Percentiles rank a stretch among this genome's conserved stretches.
phyloP scores from a whole-genome alignment of 2,797 vertebrate species.

The Squalus acanthias region DNA sequence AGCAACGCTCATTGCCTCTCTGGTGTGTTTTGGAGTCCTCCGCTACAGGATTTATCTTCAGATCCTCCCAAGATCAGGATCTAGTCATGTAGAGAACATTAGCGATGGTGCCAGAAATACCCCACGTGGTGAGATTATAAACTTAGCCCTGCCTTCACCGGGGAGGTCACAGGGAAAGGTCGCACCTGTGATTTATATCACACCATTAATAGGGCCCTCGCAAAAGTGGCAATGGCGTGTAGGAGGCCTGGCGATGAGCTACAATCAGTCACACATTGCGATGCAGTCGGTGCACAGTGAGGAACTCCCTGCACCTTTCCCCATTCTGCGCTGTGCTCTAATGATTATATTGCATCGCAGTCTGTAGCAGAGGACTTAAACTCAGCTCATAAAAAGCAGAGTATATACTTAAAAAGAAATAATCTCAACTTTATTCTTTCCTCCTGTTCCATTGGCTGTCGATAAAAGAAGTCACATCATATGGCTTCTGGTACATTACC shows the following conservation, averaged over 20 bases:
- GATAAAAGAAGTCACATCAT: not conserved
- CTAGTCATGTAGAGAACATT: too few relatives aligned
- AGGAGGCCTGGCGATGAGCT: not conserved
- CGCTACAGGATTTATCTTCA: not conserved
- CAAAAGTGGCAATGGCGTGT: not conserved
- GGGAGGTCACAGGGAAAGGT: not conserved
- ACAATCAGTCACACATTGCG: not conserved
- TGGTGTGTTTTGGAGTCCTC: not conserved
- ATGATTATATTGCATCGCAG: not conserved
- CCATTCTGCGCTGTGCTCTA: not conserved
- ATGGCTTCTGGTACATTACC: not conserved
- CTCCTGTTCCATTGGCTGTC: not conserved
- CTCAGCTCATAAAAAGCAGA: not conserved
- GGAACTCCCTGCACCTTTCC: not conserved
- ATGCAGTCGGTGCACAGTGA: not conserved
- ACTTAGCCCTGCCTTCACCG: not conserved
- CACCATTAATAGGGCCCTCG: not conserved
- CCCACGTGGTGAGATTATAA: not conserved
- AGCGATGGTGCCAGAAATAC: not conserved
- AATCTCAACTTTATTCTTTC: not conserved
- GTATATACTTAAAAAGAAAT: not conserved
- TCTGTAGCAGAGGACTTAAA: not conserved
- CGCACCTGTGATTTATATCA: not conserved
- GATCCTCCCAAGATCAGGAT: not conserved
- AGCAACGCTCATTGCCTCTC: not conserved